Evolutionary conservation across 2,888 invertebrate genomes (phyloP).

Genomic region (Lissocephala sabroskyi): DNA sequence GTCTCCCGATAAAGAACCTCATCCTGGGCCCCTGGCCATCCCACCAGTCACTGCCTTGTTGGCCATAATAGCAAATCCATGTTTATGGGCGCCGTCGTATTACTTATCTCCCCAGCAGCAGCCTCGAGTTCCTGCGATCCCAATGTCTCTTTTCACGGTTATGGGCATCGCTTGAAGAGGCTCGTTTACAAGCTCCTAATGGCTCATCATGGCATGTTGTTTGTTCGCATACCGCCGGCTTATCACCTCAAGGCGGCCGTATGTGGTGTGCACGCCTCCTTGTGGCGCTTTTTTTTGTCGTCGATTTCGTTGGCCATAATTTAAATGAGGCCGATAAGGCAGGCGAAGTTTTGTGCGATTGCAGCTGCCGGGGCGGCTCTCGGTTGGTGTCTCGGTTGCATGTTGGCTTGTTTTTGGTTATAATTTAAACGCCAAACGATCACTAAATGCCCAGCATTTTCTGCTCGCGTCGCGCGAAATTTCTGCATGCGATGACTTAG

Average conservation of each 20-base stretch:
- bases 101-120: slow-evolving; percentile 24
- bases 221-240: slow-evolving; percentile 10
- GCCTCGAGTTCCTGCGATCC: too few species aligned
- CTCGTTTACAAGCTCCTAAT: slow-evolving; percentile 54
- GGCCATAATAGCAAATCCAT: slow-evolving; percentile 60
- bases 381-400: not conserved
- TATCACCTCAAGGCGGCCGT: slow-evolving; percentile 17
- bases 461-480: not conserved
- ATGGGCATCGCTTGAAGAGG: not conserved
- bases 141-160: slow-evolving; percentile 15
- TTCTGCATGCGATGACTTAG: not conserved
- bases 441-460: not conserved
- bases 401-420: not conserved
- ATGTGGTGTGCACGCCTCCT: too few species aligned
- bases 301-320: slow-evolving; percentile 6
- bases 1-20: slow-evolving; percentile 24
- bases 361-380: not conserved
- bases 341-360: too few species aligned
- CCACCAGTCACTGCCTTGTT: slow-evolving; percentile 12
- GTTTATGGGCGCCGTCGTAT: slow-evolving; percentile 38
- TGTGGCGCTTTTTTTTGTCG: slow-evolving; percentile 12
- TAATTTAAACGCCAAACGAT: not conserved
- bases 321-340: too few species aligned
- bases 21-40: not conserved
- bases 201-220: slow-evolving; percentile 46